phyloP scores from a whole-genome alignment of 2,797 vertebrate species.

The Melanotaenia maccullochi region DNA sequence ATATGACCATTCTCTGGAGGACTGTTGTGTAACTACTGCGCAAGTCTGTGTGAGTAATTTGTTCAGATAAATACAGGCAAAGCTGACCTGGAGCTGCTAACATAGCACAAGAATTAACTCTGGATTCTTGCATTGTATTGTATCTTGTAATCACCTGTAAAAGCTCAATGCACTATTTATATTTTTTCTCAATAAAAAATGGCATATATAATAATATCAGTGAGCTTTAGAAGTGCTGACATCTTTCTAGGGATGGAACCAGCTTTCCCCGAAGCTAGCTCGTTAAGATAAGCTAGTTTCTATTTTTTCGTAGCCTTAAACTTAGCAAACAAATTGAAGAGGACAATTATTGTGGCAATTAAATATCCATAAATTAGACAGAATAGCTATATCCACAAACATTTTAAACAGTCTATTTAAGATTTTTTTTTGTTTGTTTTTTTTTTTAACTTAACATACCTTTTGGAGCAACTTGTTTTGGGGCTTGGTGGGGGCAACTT shows the following conservation, averaged over 20 bases:
- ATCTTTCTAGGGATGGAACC: background rate
- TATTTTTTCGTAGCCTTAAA: background rate
- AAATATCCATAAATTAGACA: background rate
- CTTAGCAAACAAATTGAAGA: background rate
- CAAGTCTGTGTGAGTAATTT: background rate
- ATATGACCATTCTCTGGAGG: constrained; percentile 10
- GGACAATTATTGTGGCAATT: background rate
- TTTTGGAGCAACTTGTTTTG: background rate
- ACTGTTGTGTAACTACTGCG: background rate
- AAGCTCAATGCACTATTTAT: background rate
- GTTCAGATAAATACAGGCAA: background rate
- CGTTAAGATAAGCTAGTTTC: background rate
- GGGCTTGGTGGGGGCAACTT: background rate
- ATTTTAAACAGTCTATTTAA: too few relatives aligned
- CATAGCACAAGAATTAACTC: background rate
- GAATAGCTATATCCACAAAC: too few relatives aligned
- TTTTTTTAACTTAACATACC: too few relatives aligned
- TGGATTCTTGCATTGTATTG: background rate
- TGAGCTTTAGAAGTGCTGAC: background rate
- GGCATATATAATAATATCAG: background rate
- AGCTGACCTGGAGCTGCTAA: background rate
- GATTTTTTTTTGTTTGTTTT: too few relatives aligned
- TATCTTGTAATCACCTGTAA: background rate
- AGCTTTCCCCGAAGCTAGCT: constrained; percentile 1
- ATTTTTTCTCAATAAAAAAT: background rate